Evolutionary conservation across 1,140 invertebrate species (phyloP), one percentile per base, ranked within the genome.

Genomic region (Panulirus ornatus): DNA sequence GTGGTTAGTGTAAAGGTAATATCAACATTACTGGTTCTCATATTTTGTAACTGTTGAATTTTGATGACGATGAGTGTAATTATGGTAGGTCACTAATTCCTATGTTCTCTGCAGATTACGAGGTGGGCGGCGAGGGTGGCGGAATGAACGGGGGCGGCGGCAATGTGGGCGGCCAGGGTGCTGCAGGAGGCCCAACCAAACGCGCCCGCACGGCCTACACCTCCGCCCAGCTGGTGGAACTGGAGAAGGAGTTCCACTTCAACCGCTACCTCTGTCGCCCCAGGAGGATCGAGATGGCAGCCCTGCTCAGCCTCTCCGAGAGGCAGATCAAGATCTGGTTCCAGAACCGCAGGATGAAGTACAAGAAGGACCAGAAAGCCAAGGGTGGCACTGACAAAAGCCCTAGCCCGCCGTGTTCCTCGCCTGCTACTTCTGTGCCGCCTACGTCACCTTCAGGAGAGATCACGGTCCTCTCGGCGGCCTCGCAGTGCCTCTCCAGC

Each of bases 291-390:
- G 97, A 98, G 93, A 96, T 98, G 44, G 96, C 97, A 0, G 95
- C 97, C 91, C 94, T 96, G 1, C 94, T 98, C 8, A 95, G 95
- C 86, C 94, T 98, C 34, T 96, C 96, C 2, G 97, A 98, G 93
- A 95, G 97, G 2, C 97, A 99, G 94, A 97, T 98, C 84, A 98
- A 99, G 94, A 98, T 99, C 22, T 99, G 98, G 98, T 99, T 99
- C 94, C 98, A 99, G 96, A 99, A 99, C 94, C 95, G 99, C 58
- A 96, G 98, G 87, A 99, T 99, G 98, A 99, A 99, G 94, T 97
- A 99, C 94, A 99, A 99, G 94, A 94, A 98, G 78, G 98, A 99
- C 93, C 98, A 97, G 0, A 94, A 98, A 63, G 97, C 96, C 71
- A 98, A 98, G 93, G 96, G 96, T 3, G 97, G 98, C 93, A 96